These are phyloP conservation scores for Neomonachus schauinslandi DNA, from an alignment of 2,113 vertebrate species.

Conservation along the genomic window DNA sequence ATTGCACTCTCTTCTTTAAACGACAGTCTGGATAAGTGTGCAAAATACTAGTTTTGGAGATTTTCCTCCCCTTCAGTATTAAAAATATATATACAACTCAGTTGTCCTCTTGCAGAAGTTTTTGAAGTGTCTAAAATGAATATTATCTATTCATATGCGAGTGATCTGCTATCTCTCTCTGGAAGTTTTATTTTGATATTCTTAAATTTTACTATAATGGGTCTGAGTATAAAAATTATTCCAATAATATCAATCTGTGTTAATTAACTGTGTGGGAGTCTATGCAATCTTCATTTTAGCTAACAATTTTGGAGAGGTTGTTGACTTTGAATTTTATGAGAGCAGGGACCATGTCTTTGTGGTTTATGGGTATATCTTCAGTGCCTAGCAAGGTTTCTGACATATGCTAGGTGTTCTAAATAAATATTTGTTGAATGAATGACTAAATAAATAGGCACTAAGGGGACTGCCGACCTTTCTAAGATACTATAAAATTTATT, in stretches of 20 bases:
- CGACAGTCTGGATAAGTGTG: neutral
- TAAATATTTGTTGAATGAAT: neutral
- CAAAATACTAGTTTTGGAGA: neutral
- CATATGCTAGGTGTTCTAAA: neutral
- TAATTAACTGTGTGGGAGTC: neutral
- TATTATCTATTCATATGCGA: neutral
- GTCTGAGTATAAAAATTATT: neutral
- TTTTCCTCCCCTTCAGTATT: neutral
- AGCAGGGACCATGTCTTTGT: neutral
- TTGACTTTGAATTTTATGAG: constrained; percentile 27
- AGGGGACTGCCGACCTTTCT: neutral
- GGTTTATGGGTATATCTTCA: neutral
- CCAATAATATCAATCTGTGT: neutral
- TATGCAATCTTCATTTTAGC: neutral
- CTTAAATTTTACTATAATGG: neutral
- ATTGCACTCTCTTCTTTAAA: constrained; percentile 5
- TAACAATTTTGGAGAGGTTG: neutral
- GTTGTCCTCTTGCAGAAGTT: neutral
- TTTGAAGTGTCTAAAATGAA: neutral
- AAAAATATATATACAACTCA: neutral
- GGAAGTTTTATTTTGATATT: neutral
- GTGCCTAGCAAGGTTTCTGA: neutral
- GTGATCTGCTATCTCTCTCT: neutral
- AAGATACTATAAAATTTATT: constrained; percentile 23
- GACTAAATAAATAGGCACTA: neutral